Percentiles rank a stretch among this genome's conserved stretches.
These are phyloP conservation scores for Callionymus lyra DNA, from an alignment of 2,113 vertebrate species.

Conservation along the genomic window DNA sequence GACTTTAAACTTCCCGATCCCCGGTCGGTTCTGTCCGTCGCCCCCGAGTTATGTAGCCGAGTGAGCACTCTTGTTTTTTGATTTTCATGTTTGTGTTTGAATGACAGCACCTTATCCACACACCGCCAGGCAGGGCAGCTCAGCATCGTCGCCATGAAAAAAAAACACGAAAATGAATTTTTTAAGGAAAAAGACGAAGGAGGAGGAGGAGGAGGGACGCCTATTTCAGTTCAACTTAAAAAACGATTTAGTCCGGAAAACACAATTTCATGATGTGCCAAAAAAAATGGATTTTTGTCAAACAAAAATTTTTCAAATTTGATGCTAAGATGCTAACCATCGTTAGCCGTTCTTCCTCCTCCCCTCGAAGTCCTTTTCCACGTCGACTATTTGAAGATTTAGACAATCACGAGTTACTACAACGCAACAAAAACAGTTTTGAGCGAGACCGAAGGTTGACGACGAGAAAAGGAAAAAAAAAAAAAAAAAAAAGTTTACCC, in stretches of 20 bases:
- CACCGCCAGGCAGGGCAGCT: slow-evolving; percentile 24
- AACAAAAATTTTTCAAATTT: no score
- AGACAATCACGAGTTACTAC: slow-evolving; percentile 44
- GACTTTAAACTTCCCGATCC: slow-evolving; percentile 21
- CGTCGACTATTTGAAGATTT: slow-evolving; percentile 10
- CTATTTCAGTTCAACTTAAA: no score
- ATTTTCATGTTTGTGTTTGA: slow-evolving; percentile 63
- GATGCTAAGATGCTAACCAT: no score
- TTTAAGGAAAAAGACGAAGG: no score
- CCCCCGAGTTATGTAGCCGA: slow-evolving; percentile 37
- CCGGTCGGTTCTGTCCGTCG: background rate
- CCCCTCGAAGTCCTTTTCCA: no score
- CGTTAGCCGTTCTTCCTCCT: no score
- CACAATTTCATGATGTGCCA: no score
- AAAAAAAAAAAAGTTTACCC: slow-evolving; percentile 34
- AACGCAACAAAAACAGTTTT: no score
- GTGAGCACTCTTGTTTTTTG: slow-evolving; percentile 53
- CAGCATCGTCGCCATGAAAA: slow-evolving; percentile 13
- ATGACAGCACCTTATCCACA: slow-evolving; percentile 65
- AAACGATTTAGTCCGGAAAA: no score
- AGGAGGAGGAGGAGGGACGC: no score
- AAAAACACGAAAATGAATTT: background rate
- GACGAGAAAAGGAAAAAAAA: slow-evolving; percentile 32
- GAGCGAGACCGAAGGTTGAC: slow-evolving; percentile 38
- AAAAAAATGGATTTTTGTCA: no score